Evolutionary conservation across 2,113 vertebrate genomes (phyloP).

Genomic region (Phalacrocorax brasilianus): DNA sequence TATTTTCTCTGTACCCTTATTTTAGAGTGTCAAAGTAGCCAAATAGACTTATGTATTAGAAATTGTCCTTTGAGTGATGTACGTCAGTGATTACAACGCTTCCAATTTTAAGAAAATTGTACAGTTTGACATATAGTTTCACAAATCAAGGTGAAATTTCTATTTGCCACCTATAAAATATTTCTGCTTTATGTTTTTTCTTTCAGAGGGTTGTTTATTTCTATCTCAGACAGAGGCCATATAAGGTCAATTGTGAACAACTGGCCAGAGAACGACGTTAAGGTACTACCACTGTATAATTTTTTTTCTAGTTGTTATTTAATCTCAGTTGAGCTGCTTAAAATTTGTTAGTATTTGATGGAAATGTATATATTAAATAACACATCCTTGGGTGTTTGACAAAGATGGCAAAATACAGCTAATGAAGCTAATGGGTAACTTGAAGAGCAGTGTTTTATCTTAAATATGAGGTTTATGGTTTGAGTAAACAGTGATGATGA

Average conservation of each 20-base stretch:
- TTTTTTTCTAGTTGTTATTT: neutral
- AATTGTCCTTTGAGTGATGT: neutral
- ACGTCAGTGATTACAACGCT: neutral
- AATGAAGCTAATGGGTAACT: neutral
- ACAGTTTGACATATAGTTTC: neutral
- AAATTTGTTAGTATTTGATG: neutral
- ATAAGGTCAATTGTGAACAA: conserved; percentile 93
- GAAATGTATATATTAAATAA: neutral
- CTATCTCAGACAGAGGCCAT: conserved; percentile 94
- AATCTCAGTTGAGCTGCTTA: neutral
- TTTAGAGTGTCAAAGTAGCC: neutral
- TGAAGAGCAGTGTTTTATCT: neutral
- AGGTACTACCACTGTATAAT: conserved; percentile 71
- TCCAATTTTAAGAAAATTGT: neutral
- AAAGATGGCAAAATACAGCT: neutral
- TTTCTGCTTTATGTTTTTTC: conserved; percentile 4
- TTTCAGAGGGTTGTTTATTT: conserved; percentile 94
- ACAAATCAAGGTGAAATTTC: neutral
- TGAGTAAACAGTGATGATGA: neutral
- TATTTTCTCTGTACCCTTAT: neutral
- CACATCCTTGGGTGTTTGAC: neutral
- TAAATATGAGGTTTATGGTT: neutral
- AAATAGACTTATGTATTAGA: neutral
- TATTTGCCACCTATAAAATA: neutral
- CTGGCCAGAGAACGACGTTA: conserved; percentile 93